Conservation (phyloP, 2,113 vertebrate species). For the Anas platyrhynchos region DNA sequence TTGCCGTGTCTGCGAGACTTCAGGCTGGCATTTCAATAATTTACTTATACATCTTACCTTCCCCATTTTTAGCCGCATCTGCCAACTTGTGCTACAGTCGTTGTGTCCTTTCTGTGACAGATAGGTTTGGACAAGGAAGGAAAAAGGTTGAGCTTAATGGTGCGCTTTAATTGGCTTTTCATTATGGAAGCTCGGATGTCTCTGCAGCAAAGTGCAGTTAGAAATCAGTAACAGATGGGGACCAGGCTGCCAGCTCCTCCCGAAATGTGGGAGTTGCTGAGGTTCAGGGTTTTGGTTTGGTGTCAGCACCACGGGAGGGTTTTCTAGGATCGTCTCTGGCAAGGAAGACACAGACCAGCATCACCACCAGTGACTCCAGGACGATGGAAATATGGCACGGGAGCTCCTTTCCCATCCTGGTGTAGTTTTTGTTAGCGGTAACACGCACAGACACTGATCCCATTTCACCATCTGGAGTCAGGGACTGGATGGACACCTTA, state of each 20-base stretch:
- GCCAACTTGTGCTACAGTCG: neutral
- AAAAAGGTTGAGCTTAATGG: neutral
- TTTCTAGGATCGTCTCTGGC: neutral
- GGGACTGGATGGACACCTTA: neutral
- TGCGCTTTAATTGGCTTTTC: neutral
- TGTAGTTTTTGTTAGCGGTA: neutral
- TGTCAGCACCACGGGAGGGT: neutral
- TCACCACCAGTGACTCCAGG: neutral
- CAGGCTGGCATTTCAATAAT: neutral
- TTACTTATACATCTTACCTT: neutral
- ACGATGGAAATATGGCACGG: accelerated
- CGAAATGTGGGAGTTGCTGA: accelerated
- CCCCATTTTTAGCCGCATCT: neutral
- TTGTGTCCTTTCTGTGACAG: neutral
- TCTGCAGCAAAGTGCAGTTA: neutral
- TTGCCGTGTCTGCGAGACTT: neutral
- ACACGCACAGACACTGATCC: neutral
- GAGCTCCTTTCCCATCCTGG: neutral
- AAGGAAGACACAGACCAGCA: accelerated
- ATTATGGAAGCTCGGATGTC: neutral
- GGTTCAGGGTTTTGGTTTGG: neutral
- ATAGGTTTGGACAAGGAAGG: constrained; percentile 18
- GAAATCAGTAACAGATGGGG: neutral
- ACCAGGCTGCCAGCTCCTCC: neutral
- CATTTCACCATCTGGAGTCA: neutral